phyloP scores from a whole-genome alignment of 2,888 invertebrate genomes.

The Nasonia oneida region DNA sequence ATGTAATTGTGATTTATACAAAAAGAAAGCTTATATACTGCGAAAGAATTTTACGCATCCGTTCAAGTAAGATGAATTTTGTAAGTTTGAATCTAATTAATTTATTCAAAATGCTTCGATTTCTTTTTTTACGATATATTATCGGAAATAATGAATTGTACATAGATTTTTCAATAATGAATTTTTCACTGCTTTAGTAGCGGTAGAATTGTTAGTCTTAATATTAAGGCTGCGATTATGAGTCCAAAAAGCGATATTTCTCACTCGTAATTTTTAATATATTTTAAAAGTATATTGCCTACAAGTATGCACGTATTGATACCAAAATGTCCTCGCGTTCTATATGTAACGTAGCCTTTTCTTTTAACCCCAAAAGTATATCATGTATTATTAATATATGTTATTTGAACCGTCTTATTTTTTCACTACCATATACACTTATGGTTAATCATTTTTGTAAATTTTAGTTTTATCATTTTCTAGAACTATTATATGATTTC shows the following conservation, averaged over 20 bases:
- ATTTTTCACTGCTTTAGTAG: constrained; percentile 59
- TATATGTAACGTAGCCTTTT: constrained; percentile 48
- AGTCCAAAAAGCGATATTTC: constrained; percentile 53
- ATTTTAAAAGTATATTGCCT: constrained; percentile 56
- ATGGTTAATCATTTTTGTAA: constrained; percentile 51
- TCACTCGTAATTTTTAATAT: constrained; percentile 56
- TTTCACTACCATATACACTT: constrained; percentile 29
- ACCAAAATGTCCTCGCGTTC: constrained; percentile 60
- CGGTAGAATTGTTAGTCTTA: constrained; percentile 51
- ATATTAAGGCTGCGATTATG: constrained; percentile 57
- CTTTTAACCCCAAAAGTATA: constrained; percentile 50
- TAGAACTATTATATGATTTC: constrained; percentile 13
- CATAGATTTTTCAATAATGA: constrained; percentile 59
- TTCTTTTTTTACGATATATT: constrained; percentile 52
- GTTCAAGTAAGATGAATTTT: constrained; percentile 39
- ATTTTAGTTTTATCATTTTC: constrained; percentile 21
- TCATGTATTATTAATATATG: constrained; percentile 57
- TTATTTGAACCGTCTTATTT: constrained; percentile 45
- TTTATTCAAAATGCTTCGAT: constrained; percentile 56
- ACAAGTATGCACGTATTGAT: constrained; percentile 61
- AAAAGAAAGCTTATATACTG: constrained; percentile 42
- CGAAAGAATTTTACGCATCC: constrained; percentile 17
- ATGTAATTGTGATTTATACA: constrained; percentile 54
- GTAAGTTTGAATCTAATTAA: constrained; percentile 45
- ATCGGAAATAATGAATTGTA: constrained; percentile 55